Evolutionary conservation across 2,113 vertebrate species (phyloP), one percentile per base, ranked within the genome.

Genomic region (Pavo muticus): DNA sequence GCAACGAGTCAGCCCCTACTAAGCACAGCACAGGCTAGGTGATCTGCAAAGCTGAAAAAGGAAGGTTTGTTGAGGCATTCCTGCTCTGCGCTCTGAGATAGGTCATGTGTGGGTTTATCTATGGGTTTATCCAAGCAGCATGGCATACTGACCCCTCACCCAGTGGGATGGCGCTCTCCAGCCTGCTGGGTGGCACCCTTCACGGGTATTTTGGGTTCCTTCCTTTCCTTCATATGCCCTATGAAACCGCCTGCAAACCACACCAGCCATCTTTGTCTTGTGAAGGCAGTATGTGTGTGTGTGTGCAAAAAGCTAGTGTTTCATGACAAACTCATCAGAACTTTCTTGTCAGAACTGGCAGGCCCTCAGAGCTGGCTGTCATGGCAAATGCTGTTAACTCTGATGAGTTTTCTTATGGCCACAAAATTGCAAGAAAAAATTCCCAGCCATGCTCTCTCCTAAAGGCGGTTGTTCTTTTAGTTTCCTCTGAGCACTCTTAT

Each of bases 231-330:
- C 37, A 63, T 32, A n/a, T 37, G 65, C 11, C 6, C 45, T 0
- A 1, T 59, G 47, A 78, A 90, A 92, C 40, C 39, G 2, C 1
- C 52, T 71, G 48, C 68, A 87, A 89, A 67, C 4, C 45, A 35
- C 86, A 14, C 29, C n/a, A 44, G 21, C 19, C 56, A 40, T n/a
- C 73, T 76, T 80, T 92, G 52, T 70, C 50, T 83, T 1, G 0
- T 11, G 6, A 1, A 30, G 21, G 18, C 10, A 42, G 17, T 39
- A 35, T 0, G 0, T 39, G n/a, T n/a, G 25, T 3, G 21, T 2
- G 1, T 59, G 19, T 80, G 68, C 39, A 63, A 63, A 54, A 39
- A 63, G 13, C 4, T 11, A 29, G 11, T 8, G 6, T 54, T 88
- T 80, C 29, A 27, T 27, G 54, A 12, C 11, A 20, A 87, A 27